These are phyloP conservation scores for Ivindomyrus marchei DNA, from an alignment of 2,113 vertebrate species.

Conservation along the genomic window DNA sequence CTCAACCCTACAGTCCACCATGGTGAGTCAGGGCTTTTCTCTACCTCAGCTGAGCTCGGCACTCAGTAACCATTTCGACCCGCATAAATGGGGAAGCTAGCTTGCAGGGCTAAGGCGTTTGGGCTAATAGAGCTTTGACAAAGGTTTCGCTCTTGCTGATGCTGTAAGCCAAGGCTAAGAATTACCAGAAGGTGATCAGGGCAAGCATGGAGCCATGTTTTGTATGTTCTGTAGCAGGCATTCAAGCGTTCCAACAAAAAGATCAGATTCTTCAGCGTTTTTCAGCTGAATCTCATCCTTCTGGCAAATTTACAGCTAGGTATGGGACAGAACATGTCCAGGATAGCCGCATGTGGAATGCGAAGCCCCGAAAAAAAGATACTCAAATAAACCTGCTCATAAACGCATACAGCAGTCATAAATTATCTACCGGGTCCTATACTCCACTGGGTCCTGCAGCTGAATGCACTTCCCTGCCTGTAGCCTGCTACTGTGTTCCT, in stretches of 20 bases:
- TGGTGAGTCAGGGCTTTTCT: constrained; percentile 17
- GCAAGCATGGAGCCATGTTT: background rate
- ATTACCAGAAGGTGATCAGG: background rate
- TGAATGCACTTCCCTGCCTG: background rate
- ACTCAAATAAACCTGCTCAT: constrained; percentile 30
- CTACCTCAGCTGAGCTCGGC: background rate
- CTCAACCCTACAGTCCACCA: background rate
- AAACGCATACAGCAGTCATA: constrained; percentile 17
- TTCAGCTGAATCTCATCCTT: constrained; percentile 9
- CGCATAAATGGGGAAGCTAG: background rate
- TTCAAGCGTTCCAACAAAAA: background rate
- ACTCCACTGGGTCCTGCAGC: constrained; percentile 9
- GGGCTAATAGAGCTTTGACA: background rate
- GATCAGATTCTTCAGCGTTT: constrained; percentile 6
- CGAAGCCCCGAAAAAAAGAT: constrained; percentile 24
- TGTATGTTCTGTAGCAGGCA: background rate
- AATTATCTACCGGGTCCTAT: constrained; percentile 34
- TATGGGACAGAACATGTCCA: constrained; percentile 24
- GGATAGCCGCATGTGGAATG: constrained; percentile 27
- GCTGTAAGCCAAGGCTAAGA: background rate
- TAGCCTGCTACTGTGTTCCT: background rate
- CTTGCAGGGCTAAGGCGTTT: background rate
- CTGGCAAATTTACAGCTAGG: constrained; percentile 24
- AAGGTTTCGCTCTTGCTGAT: background rate
- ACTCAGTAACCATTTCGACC: background rate